Evolutionary conservation across 2,888 invertebrate species (phyloP), one percentile per base, ranked within the genome.

Genomic region (Spilarctia lutea): DNA sequence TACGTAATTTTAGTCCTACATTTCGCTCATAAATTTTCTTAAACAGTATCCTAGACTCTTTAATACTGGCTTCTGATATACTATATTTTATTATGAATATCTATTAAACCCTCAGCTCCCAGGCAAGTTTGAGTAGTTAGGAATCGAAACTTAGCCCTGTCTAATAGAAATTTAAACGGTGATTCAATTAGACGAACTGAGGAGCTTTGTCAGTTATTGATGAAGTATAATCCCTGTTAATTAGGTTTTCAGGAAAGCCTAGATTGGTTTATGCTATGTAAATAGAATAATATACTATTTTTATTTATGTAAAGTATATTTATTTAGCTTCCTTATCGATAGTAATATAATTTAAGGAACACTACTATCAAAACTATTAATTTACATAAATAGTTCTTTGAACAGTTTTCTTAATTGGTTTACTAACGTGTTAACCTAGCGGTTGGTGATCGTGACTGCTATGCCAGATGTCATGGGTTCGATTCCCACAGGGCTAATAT

Each of bases 1-100:
- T 4, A 20, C 6, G 20, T 52, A 52, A 52, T 52, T 39, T 39
- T 39, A 39, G 39, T 7, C 39, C 39, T 8, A 39, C 3, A 39
- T 39, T 39, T 27, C 0, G 27, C 13, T 4, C 0, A n/a, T 4
- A 27, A 27, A 60, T 27, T 69, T 3, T n/a, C 27, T 56, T 42
- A 73, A 73, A 52, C 65, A 39, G 65, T 68, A 27, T 16, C 18
- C 8, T 27, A 68, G 70, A 68, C 75, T 2, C 35, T 30, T n/a
- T 13, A 27, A 27, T 56, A 13, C 79, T 81, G 80, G 79, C 80
- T 82, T 73, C 73, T 52, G 48, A 6, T 48, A 70, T 77, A 67
- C 71, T 77, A 79, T 75, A 76, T 77, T 24, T 71, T 65, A 73
- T 80, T 73, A 79, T 78, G 75, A 77, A 83, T 77, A 76, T 74